Base-by-base conservation (phyloP, 2,888 invertebrate genomes). In the Crossocerus cetratus region DNA sequence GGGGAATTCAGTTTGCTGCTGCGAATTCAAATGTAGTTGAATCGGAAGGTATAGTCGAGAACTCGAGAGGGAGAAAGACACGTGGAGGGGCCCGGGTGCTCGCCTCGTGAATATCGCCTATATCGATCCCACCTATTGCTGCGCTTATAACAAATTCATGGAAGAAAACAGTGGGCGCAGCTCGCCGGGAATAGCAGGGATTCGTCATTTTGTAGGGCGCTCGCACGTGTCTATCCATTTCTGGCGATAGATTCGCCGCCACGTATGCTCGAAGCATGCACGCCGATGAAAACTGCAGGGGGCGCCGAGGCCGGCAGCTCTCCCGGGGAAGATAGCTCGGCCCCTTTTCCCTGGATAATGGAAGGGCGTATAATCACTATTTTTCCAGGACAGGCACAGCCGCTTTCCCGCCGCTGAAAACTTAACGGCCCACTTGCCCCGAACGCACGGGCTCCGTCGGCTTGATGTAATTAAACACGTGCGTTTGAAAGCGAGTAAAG, bases 71-170 rank as follows among this genome's bases (percentile, higher is more conserved):
- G 65, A 42, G 42, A 74, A 74, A 74, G 70, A 70, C 76, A 70
- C 67, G 63, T 76, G 70, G 49, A 14, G 54, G 62, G 58, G n/a
- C n/a, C n/a, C n/a, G n/a, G 45, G 22, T 55, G 53, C 42, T 58
- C 62, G 70, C 67, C 62, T 60, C 65, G 67, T 62, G 70, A 21
- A 70, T 67, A 49, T 69, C 62, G 75, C 65, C 70, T 70, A n/a
- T 74, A 76, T 76, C 76, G 76, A 76, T 74, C 76, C 70, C 56
- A 70, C 58, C 76, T 67, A 70, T 76, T 74, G 74, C 68, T 67
- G 65, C 68, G 74, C 65, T 65, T 65, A 68, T 76, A 74, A 76
- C 58, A 68, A 74, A 76, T 76, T 76, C 70, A 76, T 74, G 65
- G 65, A 63, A 65, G 65, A 71, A 76, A 74, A 68, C 70, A 70